Conservation (phyloP, 2,113 vertebrate genomes). For the Cairina moschata region DNA sequence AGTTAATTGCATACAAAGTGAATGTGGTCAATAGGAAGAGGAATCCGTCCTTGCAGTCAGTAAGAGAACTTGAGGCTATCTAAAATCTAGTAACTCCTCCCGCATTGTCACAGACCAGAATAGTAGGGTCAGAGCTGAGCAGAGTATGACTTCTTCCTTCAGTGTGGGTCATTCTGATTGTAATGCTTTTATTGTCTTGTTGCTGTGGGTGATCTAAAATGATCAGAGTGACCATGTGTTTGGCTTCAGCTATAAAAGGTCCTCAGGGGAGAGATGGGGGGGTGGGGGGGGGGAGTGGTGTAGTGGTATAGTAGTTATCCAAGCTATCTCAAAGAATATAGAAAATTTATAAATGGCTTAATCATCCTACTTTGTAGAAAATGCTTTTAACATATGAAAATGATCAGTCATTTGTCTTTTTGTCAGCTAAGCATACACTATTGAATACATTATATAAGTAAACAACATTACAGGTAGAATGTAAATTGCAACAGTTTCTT, state of each 20-base stretch:
- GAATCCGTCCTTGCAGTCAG: constrained; percentile 85
- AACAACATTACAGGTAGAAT: background rate
- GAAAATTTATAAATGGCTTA: constrained; percentile 1
- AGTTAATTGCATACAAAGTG: constrained; percentile 23
- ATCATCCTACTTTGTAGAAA: constrained; percentile 27
- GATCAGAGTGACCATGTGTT: constrained; percentile 80
- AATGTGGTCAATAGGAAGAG: constrained; percentile 45
- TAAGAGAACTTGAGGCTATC: constrained; percentile 82
- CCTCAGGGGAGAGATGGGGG: background rate
- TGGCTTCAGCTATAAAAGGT: constrained; percentile 80
- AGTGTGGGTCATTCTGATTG: constrained; percentile 80
- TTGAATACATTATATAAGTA: constrained; percentile 17
- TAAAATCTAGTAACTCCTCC: constrained; percentile 89
- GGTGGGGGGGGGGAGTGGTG: too few species aligned
- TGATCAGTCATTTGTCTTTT: constrained; percentile 33
- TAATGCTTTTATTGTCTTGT: constrained; percentile 85
- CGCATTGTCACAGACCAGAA: constrained; percentile 88
- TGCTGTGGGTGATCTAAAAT: constrained; percentile 87
- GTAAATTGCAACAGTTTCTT: constrained; percentile 8
- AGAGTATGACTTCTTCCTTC: constrained; percentile 88
- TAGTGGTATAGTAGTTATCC: background rate
- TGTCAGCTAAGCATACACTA: background rate
- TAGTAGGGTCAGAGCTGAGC: constrained; percentile 85
- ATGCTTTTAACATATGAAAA: constrained; percentile 19
- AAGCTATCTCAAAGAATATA: constrained; percentile 29